Evolutionary conservation across 2,888 invertebrate genomes (phyloP).

Genomic region (Monopis laevigella): DNA sequence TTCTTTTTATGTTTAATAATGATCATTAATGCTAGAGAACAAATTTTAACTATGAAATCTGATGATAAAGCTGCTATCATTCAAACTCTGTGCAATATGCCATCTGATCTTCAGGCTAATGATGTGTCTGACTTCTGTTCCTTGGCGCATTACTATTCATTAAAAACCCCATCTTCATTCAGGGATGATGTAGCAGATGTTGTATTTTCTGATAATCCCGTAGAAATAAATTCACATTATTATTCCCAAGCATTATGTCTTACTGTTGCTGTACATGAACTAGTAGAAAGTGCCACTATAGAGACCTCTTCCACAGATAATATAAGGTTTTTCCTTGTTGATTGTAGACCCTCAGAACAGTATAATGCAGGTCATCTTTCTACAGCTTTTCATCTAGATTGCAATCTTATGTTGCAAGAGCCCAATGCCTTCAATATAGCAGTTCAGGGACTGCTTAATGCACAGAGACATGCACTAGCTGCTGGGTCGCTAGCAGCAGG

Average conservation of each 20-base stretch:
- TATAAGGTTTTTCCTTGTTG: constrained; percentile 93
- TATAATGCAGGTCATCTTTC: constrained; percentile 97
- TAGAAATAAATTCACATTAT: constrained; percentile 69
- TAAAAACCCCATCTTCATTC: constrained; percentile 93
- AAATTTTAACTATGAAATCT: constrained; percentile 80
- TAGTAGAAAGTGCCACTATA: constrained; percentile 83
- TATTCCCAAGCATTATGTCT: constrained; percentile 91
- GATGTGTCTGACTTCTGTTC: constrained; percentile 98
- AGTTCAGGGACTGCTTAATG: constrained; percentile 89
- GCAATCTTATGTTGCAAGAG: constrained; percentile 96
- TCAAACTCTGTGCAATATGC: constrained; percentile 76
- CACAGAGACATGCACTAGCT: constrained; percentile 87
- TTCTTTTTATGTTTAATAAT: constrained; percentile 96
- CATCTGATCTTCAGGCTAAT: constrained; percentile 87
- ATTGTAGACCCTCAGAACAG: constrained; percentile 95
- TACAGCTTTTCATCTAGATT: constrained; percentile 97
- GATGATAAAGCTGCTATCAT: constrained; percentile 76
- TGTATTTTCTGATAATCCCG: constrained; percentile 64
- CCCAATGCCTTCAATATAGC: constrained; percentile 94
- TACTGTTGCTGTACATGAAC: constrained; percentile 94
- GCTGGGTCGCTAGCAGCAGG: constrained; percentile 88
- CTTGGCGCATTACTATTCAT: constrained; percentile 93
- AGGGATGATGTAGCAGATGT: constrained; percentile 81
- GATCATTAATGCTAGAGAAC: constrained; percentile 92
- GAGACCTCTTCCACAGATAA: constrained; percentile 69